phyloP scores from a whole-genome alignment of 2,797 vertebrate species.

The Intellagama lesueurii region DNA sequence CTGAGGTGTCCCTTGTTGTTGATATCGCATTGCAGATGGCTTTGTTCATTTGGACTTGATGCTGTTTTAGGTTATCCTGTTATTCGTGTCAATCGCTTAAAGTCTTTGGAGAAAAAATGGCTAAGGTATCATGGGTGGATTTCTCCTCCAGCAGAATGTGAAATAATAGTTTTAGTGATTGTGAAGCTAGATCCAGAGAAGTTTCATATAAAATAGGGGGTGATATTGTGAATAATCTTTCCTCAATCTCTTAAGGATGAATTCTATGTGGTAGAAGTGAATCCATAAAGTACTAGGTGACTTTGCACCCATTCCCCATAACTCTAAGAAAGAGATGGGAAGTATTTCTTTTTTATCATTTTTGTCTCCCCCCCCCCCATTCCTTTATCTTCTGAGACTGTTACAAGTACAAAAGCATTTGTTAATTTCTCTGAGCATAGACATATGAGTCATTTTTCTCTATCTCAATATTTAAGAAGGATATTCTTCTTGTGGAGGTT shows the following conservation, averaged over 20 bases:
- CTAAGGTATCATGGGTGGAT: background rate
- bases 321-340: background rate
- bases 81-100: background rate
- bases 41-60: background rate
- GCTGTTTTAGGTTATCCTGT: background rate
- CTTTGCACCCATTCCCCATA: no score
- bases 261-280: background rate
- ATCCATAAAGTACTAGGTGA: background rate
- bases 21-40: background rate
- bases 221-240: background rate
- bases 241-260: background rate
- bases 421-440: background rate
- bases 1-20: background rate
- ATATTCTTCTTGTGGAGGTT: background rate
- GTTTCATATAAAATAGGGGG: background rate
- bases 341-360: background rate
- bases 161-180: background rate
- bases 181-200: background rate
- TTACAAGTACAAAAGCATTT: background rate
- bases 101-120: background rate
- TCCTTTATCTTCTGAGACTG: background rate
- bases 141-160: background rate
- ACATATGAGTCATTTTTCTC: background rate
- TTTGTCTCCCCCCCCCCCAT: no score
- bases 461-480: slow-evolving; percentile 20